These are phyloP conservation scores for Oreochromis grahami DNA, from an alignment of 2,797 vertebrate genomes.

Conservation along the genomic window DNA sequence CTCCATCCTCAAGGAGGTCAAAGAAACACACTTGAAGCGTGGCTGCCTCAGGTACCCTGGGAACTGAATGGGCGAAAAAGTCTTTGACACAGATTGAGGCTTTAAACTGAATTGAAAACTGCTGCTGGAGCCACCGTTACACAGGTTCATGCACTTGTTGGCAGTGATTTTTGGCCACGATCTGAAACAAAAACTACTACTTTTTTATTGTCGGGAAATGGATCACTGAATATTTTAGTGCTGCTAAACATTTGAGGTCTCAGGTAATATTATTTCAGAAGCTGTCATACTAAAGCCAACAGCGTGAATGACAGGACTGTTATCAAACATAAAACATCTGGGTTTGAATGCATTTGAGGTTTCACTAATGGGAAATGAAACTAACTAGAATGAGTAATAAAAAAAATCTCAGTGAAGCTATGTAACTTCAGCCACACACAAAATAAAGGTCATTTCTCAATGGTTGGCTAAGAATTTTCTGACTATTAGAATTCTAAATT, in stretches of 20 bases:
- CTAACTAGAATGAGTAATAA: background rate
- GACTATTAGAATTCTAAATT: background rate
- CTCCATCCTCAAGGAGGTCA: constrained; percentile 32
- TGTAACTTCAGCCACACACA: background rate
- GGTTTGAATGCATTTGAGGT: background rate
- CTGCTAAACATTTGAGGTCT: background rate
- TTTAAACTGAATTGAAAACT: constrained; percentile 3
- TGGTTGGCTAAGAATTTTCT: background rate
- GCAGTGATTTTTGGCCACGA: background rate
- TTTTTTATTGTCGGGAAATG: background rate
- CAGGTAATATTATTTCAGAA: background rate
- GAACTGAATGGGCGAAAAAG: background rate
- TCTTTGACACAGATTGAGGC: background rate
- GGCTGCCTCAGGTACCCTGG: background rate
- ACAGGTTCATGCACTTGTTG: background rate
- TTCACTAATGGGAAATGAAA: background rate
- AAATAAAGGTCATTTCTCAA: background rate
- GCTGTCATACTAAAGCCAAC: background rate
- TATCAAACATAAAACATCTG: background rate
- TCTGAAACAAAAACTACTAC: background rate
- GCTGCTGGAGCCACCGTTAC: background rate
- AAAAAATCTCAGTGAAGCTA: background rate
- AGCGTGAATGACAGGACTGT: background rate
- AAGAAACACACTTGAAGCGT: constrained; percentile 37
- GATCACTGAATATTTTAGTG: background rate